Evolutionary conservation across 2,888 invertebrate genomes (phyloP).

Genomic region (Argyresthia albistria): DNA sequence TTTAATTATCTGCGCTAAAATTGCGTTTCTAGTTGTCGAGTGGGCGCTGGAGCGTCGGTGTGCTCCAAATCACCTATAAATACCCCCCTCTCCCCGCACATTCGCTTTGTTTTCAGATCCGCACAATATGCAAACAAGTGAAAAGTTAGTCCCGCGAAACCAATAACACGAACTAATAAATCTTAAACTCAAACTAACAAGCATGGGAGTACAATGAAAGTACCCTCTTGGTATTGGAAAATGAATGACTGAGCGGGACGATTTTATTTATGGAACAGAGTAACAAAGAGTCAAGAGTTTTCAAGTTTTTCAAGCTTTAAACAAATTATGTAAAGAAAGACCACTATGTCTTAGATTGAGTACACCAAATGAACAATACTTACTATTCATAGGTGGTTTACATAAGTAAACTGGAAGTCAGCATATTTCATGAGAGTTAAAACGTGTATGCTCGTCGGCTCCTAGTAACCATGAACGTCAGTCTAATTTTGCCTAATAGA

Average conservation of each 20-base stretch:
- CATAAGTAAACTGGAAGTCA: too few relatives aligned
- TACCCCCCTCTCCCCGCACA: neutral
- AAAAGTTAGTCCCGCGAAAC: conserved; percentile 3
- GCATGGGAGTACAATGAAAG: conserved; percentile 10
- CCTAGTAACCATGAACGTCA: too few relatives aligned
- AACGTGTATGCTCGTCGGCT: too few relatives aligned
- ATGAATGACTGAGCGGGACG: conserved; percentile 18
- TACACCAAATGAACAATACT: conserved; percentile 3
- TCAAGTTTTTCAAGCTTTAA: conserved; percentile 30
- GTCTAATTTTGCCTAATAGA: too few relatives aligned
- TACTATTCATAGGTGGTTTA: too few relatives aligned
- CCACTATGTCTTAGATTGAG: conserved; percentile 17
- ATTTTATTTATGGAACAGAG: conserved; percentile 31
- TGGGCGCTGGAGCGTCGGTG: neutral
- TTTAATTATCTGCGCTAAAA: conserved; percentile 44
- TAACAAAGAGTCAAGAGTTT: conserved; percentile 34
- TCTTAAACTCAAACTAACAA: conserved; percentile 3
- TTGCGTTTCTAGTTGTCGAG: conserved; percentile 17
- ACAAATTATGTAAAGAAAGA: conserved; percentile 30
- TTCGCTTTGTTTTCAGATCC: neutral
- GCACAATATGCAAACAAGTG: conserved; percentile 5
- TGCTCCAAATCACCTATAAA: neutral
- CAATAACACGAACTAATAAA: conserved; percentile 7
- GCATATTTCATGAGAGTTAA: too few relatives aligned
- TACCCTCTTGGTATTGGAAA: conserved; percentile 12